Evolutionary conservation across 2,113 vertebrate genomes (phyloP).

Genomic region (Ictidomys tridecemlineatus): DNA sequence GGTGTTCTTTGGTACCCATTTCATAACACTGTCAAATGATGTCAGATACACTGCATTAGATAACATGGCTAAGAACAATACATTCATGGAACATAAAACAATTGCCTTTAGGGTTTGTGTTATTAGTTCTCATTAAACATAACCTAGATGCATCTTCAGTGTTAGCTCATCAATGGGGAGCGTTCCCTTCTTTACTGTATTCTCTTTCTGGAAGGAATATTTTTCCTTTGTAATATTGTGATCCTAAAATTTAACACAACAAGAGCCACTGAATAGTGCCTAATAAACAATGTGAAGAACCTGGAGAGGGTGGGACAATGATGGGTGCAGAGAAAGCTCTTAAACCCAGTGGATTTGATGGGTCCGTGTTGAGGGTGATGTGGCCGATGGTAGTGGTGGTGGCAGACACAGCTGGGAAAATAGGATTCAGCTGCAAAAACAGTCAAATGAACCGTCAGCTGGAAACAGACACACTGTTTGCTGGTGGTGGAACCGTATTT

Average conservation of each 20-base stretch:
- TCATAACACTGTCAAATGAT: not conserved
- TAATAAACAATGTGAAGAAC: not conserved
- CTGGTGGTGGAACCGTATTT: not conserved
- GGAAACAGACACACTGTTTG: slow-evolving; percentile 14
- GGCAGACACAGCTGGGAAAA: slow-evolving; percentile 65
- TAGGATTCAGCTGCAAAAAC: slow-evolving; percentile 59
- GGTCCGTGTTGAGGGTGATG: no score
- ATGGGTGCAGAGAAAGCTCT: not conserved
- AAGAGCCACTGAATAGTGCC: not conserved
- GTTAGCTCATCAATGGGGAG: fast-evolving
- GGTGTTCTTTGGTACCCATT: not conserved
- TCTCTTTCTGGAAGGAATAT: not conserved
- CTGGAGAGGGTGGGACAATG: fast-evolving
- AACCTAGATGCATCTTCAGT: not conserved
- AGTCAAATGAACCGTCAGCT: not conserved
- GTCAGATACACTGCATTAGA: not conserved
- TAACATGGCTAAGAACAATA: not conserved
- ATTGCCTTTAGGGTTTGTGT: not conserved
- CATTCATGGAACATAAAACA: not conserved
- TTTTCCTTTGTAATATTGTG: not conserved
- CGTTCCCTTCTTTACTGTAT: not conserved
- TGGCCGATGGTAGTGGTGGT: not conserved
- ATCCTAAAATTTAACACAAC: not conserved
- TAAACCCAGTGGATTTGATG: fast-evolving
- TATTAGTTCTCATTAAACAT: not conserved